phyloP scores from a whole-genome alignment of 2,797 vertebrate genomes.

The Hirundo rustica region DNA sequence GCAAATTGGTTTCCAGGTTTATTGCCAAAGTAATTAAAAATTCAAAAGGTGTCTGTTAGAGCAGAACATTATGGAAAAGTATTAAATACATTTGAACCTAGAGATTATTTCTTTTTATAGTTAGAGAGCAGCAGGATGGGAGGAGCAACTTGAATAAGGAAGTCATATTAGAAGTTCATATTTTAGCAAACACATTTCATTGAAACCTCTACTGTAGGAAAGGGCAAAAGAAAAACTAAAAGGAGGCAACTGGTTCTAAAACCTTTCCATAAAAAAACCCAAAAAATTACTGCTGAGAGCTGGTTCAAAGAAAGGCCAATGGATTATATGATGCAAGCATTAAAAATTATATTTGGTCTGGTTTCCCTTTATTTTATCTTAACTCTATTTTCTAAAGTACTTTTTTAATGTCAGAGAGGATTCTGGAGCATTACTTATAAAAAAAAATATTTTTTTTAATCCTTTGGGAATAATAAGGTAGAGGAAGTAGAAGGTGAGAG shows the following conservation, averaged over 20 bases:
- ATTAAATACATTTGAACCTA: neutral
- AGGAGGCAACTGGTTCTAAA: neutral
- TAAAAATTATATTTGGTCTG: neutral
- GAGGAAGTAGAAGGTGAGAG: neutral
- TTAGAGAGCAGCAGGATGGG: neutral
- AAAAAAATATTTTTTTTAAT: neutral
- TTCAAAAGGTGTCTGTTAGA: slow-evolving; percentile 30
- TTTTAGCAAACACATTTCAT: neutral
- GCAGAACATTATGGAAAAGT: slow-evolving; percentile 13
- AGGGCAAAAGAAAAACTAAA: neutral
- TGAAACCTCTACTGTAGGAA: neutral
- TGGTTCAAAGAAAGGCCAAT: neutral
- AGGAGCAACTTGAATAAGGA: neutral
- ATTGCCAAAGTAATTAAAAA: slow-evolving; percentile 53
- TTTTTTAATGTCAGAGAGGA: neutral
- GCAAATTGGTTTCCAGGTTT: slow-evolving; percentile 42
- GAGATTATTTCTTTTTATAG: slow-evolving; percentile 5
- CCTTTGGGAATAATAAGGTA: neutral
- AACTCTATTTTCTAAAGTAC: neutral
- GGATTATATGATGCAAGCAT: neutral
- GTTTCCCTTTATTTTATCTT: neutral
- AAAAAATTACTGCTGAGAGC: neutral
- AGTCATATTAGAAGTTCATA: neutral
- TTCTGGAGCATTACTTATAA: neutral
- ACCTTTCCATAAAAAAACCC: neutral